phyloP scores from a whole-genome alignment of 2,797 vertebrate genomes.

The Acanthurus leucopareius region DNA sequence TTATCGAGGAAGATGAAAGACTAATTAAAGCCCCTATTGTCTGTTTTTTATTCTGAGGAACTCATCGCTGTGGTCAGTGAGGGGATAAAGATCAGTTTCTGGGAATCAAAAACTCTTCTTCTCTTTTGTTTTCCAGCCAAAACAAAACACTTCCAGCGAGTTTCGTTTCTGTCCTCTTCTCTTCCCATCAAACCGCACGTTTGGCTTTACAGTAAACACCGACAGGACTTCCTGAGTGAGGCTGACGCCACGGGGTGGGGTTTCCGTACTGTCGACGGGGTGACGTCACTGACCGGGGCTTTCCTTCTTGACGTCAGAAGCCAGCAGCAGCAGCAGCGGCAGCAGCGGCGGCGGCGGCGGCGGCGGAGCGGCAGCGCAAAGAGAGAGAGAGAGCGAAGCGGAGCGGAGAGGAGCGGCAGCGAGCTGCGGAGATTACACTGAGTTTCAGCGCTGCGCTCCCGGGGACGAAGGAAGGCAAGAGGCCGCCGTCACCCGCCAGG shows the following conservation, averaged over 20 bases:
- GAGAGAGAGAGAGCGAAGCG: background rate
- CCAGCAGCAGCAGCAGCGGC: constrained; percentile 45
- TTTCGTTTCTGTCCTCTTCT: background rate
- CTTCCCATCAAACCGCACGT: background rate
- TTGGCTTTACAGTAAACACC: constrained; percentile 14
- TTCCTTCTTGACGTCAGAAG: constrained; percentile 84
- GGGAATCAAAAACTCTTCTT: too few relatives aligned
- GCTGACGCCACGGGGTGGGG: constrained; percentile 71
- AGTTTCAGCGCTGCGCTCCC: constrained; percentile 27
- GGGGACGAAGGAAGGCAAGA: constrained; percentile 18
- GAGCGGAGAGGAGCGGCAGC: background rate
- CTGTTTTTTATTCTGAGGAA: too few relatives aligned
- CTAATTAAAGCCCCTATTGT: background rate
- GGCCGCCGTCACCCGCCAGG: constrained; percentile 33
- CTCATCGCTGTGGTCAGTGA: background rate
- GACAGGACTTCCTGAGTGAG: background rate
- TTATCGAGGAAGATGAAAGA: background rate
- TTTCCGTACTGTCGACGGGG: constrained; percentile 48
- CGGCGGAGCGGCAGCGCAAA: constrained; percentile 21
- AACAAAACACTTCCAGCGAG: background rate
- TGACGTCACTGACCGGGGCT: constrained; percentile 79
- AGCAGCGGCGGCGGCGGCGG: constrained; percentile 10
- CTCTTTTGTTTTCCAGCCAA: background rate
- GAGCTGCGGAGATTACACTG: constrained; percentile 62
- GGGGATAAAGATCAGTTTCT: background rate